Evolutionary conservation across 2,888 invertebrate species (phyloP).

Genomic region (Physocephala rufipes): DNA sequence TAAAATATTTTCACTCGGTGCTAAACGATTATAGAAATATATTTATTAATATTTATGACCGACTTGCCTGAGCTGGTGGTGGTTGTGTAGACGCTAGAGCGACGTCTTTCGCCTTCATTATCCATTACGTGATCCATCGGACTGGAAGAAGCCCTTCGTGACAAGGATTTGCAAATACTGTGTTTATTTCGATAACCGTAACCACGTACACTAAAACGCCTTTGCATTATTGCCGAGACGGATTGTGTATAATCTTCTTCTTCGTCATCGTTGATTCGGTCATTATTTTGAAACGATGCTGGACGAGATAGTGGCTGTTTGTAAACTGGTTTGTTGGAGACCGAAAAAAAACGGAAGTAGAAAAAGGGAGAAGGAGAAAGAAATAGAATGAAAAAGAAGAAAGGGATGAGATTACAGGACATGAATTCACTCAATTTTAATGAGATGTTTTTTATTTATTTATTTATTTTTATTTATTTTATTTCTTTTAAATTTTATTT

Average conservation of each 20-base stretch:
- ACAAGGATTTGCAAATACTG: slow-evolving; percentile 69
- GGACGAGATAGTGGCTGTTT: slow-evolving; percentile 23
- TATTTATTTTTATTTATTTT: background rate
- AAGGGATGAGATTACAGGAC: no score
- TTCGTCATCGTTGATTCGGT: slow-evolving; percentile 65
- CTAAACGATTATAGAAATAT: background rate
- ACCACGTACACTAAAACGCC: slow-evolving; percentile 78
- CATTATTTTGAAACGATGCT: slow-evolving; percentile 18
- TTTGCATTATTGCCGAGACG: slow-evolving; percentile 83
- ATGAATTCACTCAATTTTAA: no score
- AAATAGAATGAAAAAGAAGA: no score
- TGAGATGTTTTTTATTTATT: no score
- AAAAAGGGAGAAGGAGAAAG: no score
- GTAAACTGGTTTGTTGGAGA: slow-evolving; percentile 26
- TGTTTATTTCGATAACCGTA: slow-evolving; percentile 71
- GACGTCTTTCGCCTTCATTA: slow-evolving; percentile 67
- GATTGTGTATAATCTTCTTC: slow-evolving; percentile 89
- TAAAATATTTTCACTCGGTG: no score
- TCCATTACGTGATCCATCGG: slow-evolving; percentile 65
- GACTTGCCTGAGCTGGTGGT: slow-evolving; percentile 90
- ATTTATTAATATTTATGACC: slow-evolving; percentile 57
- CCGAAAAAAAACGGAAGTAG: no score
- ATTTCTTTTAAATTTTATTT: background rate
- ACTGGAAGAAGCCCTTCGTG: slow-evolving; percentile 72
- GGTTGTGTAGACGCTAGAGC: slow-evolving; percentile 81